phyloP scores from a whole-genome alignment of 2,113 vertebrate species.

The Gobius niger region DNA sequence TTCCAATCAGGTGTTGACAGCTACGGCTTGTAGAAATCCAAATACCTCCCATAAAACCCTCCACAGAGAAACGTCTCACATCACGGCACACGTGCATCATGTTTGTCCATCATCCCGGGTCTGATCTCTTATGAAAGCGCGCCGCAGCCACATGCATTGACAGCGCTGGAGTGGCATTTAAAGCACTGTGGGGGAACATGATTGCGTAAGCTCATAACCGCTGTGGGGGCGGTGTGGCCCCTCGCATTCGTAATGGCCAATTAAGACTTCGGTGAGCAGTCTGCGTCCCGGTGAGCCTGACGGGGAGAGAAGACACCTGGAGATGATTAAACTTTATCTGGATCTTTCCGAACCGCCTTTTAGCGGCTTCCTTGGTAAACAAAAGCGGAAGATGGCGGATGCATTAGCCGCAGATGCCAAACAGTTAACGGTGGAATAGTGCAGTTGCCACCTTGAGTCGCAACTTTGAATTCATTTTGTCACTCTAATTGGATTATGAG shows the following conservation, averaged over 20 bases:
- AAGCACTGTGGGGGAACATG: conserved; percentile 18
- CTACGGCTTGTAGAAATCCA: background rate
- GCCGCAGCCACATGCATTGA: background rate
- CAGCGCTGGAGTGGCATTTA: conserved; percentile 18
- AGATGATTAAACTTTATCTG: conserved; percentile 29
- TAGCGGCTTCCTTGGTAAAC: conserved; percentile 15
- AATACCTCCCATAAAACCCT: background rate
- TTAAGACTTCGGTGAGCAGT: conserved; percentile 17
- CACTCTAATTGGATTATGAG: too few relatives aligned
- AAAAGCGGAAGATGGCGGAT: background rate
- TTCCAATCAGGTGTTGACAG: too few relatives aligned
- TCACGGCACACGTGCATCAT: conserved; percentile 16
- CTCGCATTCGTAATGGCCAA: conserved; percentile 32
- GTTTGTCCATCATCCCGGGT: conserved; percentile 31
- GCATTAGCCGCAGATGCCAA: background rate
- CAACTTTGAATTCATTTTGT: too few relatives aligned
- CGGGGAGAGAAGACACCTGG: conserved; percentile 1
- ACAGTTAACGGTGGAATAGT: background rate
- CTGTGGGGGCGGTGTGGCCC: conserved; percentile 8
- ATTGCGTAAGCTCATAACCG: conserved; percentile 35
- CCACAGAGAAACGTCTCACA: background rate
- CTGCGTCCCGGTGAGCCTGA: background rate
- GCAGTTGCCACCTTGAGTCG: too few relatives aligned
- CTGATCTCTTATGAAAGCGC: conserved; percentile 20
- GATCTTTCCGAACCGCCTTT: conserved; percentile 26